phyloP scores from a whole-genome alignment of 1,140 invertebrate genomes.

The Sitophilus oryzae region DNA sequence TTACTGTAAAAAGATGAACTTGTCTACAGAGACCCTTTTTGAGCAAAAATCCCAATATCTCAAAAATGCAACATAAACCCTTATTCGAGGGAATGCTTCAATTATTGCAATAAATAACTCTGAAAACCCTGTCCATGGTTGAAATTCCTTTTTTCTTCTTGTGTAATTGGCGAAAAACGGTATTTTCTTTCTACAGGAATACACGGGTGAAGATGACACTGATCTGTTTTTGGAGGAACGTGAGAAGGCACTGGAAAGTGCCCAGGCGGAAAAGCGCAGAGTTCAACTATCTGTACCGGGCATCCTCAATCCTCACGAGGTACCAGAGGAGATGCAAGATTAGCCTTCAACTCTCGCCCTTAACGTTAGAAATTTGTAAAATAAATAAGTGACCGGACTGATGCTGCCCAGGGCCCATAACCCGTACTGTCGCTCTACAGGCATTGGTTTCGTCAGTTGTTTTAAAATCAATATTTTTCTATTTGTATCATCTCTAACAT shows the following conservation, averaged over 20 bases:
- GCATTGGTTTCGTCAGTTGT: constrained; percentile 4
- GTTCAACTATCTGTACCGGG: constrained; percentile 92
- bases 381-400: constrained; percentile 17
- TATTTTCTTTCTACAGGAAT: constrained; percentile 65
- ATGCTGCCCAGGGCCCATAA: background rate
- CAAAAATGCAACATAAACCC: too few relatives aligned
- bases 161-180: background rate
- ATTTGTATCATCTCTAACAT: constrained; percentile 32
- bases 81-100: too few relatives aligned
- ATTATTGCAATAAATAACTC: too few relatives aligned
- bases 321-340: constrained; percentile 98
- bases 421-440: background rate
- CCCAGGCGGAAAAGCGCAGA: constrained; percentile 90
- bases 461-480: constrained; percentile 36
- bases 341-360: constrained; percentile 41
- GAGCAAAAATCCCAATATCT: too few relatives aligned
- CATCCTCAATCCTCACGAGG: constrained; percentile 93
- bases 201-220: constrained; percentile 94
- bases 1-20: too few relatives aligned
- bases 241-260: constrained; percentile 76
- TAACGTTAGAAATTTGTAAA: constrained; percentile 24
- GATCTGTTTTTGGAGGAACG: constrained; percentile 96
- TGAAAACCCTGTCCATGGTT: too few relatives aligned
- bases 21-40: too few relatives aligned
- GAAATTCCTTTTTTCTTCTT: background rate